Base-by-base conservation (phyloP, 2,888 invertebrate species). In the Tyria jacobaeae region DNA sequence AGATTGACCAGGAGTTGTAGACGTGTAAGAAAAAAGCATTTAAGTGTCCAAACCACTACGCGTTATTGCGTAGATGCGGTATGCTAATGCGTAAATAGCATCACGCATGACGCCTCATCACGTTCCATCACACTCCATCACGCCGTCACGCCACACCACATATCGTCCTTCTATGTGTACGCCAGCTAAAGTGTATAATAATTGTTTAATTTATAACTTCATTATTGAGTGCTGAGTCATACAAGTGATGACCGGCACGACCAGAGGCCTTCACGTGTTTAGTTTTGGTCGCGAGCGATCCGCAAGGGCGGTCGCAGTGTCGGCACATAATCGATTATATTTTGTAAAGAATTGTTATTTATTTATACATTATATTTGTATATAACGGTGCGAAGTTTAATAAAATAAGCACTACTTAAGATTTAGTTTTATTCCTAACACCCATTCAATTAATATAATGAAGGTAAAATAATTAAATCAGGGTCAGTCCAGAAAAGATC, bases 301-400 rank as follows among this genome's bases (percentile, higher is more conserved):
- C 59, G 55, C 62, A 51, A 52, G 35, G 59, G 59, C 60, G 68
- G 49, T 54, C 61, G 62, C 57, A 60, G 65, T 74, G 76, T 71
- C 79, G 79, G 76, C 80, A 80, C 79, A 81, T 81, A 81, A 87
- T 84, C 87, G 80, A 86, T 91, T 90, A 88, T 91, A 91, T 92
- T 92, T 92, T 92, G 85, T 91, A 92, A 91, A 89, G 87, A 89
- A 82, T 91, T 91, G 92, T 92, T 92, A 91, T 91, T 91, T 92
- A 91, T 92, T 91, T 92, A 92, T 92, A 92, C 91, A 90, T 90
- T 87, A 85, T 92, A 92, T 92, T 91, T 92, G 90, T 92, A 92
- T 90, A 91, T 92, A 91, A 91, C 82, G 89, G 92, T 91, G 92
- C 92, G 90, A 91, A 83, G 76, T 89, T 89, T 87, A 90, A 90